Evolutionary conservation across 1,140 invertebrate species (phyloP), one percentile per base, ranked within the genome.

Genomic region (Drusus annulatus): DNA sequence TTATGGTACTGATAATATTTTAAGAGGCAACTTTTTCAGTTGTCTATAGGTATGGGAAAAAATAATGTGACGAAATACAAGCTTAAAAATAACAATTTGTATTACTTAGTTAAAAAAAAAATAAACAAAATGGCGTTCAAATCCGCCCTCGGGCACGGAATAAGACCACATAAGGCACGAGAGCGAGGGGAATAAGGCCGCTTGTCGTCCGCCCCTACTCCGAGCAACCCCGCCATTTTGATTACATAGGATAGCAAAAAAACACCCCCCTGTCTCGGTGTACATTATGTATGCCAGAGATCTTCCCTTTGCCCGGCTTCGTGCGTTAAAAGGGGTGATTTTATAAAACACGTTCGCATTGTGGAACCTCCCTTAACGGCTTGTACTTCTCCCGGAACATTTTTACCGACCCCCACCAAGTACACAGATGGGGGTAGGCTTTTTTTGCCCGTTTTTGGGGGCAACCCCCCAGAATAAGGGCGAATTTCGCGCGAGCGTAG

Each of bases 221-320:
- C 75, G 28, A 60, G 17, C 28, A 31, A 19, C 45, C 25, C 73
- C 81, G 81, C 81, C 81, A 82, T 82, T 82, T 82, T 82, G 81
- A 82, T 82, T 80, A 77, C 81, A 76, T 78, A 79, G 79, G 79
- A 68, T 75, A 54, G 63, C 69, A 76, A 76, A 79, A 73, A 74
- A 75, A 78, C 54, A 69, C 45, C 58, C 80, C 69, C 52, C 28
- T 62, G 75, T 78, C 80, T 80, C 78, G 56, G 81, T 79, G 58
- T 82, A 82, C 81, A 80, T 82, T 75, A 82, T 82, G 81, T 82
- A 80, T 79, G 81, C 81, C 77, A 73, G 71, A 82, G 79, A 82
- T 82, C 81, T 82, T 82, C 81, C 81, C 81, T 76, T 76, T 78
- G 52, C 50, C 75, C 60, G 65, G 51, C 45, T 65, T 74, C 80